Base-by-base conservation (phyloP, 2,113 vertebrate species). In the Arenaria interpres region DNA sequence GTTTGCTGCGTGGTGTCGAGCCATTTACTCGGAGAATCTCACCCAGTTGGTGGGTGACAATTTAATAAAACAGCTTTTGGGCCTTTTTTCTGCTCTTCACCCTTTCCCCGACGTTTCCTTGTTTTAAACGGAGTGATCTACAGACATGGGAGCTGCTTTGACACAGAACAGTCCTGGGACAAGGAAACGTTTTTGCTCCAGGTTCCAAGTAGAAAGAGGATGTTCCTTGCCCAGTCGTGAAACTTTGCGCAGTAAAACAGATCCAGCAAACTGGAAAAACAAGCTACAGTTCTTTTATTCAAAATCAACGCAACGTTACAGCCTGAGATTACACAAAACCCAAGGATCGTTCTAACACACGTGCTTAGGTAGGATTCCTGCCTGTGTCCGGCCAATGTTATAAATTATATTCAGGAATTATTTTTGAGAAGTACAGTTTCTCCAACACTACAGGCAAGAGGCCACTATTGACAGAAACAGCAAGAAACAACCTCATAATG, bases 1-100 rank as follows among this genome's bases (percentile, higher is more conserved):
- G 5, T 66, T 8, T 19, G 0, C 4, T 17, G 19, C 0, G 0
- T 8, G 67, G 6, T 19, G n/a, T 4, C 18, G 46, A 68, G 72
- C 56, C 23, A 45, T n/a, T 79, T 6, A 6, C 39, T 30, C 16
- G 3, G 39, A 56, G 41, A 5, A 28, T 46, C 56, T 69, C 4
- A 0, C 64, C 54, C 53, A 5, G 10, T 14, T 0, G 0, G 2
- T 30, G 69, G 46, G 37, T 46, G 69, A 37, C 2, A 14, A 10
- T 68, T 63, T 33, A 85, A 89, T 94, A 82, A 92, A 96, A 60
- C 1, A 39, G 17, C 8, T 46, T 30, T 3, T 16, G 66, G 51
- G 37, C n/a, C 10, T 32, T 45, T 68, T 59, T 66, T 20, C 73
- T 82, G 41, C 21, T 75, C 20, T 50, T 53, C 53, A 28, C 5